phyloP scores from a whole-genome alignment of 1,140 invertebrate genomes.

The Spodoptera frugiperda region DNA sequence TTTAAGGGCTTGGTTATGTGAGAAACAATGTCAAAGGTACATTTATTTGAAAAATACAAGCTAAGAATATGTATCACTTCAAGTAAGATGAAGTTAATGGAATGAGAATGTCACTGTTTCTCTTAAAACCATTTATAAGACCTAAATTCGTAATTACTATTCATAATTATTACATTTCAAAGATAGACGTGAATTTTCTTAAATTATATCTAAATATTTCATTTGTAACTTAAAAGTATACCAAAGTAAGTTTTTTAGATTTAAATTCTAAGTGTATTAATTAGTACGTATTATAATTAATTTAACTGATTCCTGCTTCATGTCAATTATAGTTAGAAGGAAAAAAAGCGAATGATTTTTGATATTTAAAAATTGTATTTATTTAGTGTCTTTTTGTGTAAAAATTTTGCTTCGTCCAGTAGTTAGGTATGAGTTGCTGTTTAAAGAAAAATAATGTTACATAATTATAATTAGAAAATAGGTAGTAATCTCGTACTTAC shows the following conservation, averaged over 20 bases:
- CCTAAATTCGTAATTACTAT: slow-evolving; percentile 3
- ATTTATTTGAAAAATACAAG: not conserved
- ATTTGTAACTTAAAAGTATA: slow-evolving; percentile 51
- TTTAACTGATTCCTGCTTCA: slow-evolving; percentile 73
- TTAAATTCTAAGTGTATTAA: slow-evolving; percentile 42
- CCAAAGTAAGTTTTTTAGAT: slow-evolving; percentile 59
- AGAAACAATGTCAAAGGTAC: not conserved
- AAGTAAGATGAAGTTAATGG: not conserved
- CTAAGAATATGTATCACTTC: not conserved
- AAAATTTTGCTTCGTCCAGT: slow-evolving; percentile 40
- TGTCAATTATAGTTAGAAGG: slow-evolving; percentile 83
- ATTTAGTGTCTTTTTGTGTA: slow-evolving; percentile 32
- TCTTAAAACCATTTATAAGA: not conserved
- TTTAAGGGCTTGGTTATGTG: not conserved
- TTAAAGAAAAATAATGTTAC: slow-evolving; percentile 52
- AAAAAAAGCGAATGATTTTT: slow-evolving; percentile 61
- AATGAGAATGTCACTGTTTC: not conserved
- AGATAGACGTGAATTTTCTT: slow-evolving; percentile 43
- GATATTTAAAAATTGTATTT: slow-evolving; percentile 68
- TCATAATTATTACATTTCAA: slow-evolving; percentile 39
- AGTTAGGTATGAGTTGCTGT: slow-evolving; percentile 35
- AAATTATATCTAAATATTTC: slow-evolving; percentile 44
- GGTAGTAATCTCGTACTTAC: slow-evolving; percentile 73
- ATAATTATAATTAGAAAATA: slow-evolving; percentile 52
- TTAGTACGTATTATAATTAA: slow-evolving; percentile 46